Evolutionary conservation across 2,888 invertebrate genomes (phyloP).

Genomic region (Charanyca ferruginea): DNA sequence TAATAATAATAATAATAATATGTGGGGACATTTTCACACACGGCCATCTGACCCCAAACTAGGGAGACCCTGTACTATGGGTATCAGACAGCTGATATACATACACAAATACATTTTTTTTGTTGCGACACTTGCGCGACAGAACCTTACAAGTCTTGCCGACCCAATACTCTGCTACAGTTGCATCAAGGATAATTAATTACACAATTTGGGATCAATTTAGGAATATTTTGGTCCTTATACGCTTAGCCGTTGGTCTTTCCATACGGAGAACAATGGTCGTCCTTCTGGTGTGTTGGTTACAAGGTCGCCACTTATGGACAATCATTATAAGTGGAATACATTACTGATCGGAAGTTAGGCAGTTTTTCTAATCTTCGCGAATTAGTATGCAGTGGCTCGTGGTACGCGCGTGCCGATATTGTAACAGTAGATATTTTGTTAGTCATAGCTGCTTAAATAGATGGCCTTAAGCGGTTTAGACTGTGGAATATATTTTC

Average conservation of each 20-base stretch:
- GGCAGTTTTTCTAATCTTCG: conserved; percentile 61
- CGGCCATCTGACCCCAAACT: too few relatives aligned
- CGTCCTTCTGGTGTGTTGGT: conserved; percentile 75
- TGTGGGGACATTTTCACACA: too few relatives aligned
- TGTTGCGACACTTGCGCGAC: background rate
- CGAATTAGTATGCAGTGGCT: conserved; percentile 58
- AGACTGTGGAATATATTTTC: conserved; percentile 33
- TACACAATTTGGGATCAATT: conserved; percentile 39
- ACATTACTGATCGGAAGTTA: conserved; percentile 66
- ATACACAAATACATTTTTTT: too few relatives aligned
- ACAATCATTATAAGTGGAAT: conserved; percentile 58
- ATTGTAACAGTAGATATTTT: conserved; percentile 54
- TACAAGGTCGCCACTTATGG: conserved; percentile 61
- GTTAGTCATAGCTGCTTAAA: conserved; percentile 54
- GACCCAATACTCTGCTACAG: conserved; percentile 36
- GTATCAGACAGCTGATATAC: too few relatives aligned
- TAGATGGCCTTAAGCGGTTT: conserved; percentile 14
- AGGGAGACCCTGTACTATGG: too few relatives aligned
- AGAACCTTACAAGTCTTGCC: background rate
- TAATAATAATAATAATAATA: too few relatives aligned
- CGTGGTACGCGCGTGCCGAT: conserved; percentile 44
- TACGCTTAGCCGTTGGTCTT: conserved; percentile 55
- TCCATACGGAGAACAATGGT: conserved; percentile 74
- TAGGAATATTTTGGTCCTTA: conserved; percentile 58
- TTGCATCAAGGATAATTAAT: conserved; percentile 48